phyloP scores from a whole-genome alignment of 2,888 invertebrate genomes.

The Agrotis clavis region DNA sequence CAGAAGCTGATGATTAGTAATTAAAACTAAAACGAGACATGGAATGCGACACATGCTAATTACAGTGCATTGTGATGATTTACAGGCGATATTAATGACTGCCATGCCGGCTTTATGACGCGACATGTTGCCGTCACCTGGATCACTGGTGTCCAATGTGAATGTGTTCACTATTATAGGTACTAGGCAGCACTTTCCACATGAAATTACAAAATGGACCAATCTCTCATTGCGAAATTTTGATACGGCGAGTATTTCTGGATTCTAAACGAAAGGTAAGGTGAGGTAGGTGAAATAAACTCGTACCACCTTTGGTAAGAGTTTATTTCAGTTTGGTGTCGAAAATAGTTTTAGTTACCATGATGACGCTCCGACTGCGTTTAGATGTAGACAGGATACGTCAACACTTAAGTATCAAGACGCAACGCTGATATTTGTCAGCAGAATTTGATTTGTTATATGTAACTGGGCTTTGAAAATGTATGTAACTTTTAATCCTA shows the following conservation, averaged over 20 bases:
- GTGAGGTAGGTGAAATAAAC: no score
- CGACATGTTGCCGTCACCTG: slow-evolving; percentile 38
- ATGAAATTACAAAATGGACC: background rate
- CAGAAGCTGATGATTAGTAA: slow-evolving; percentile 3
- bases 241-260: slow-evolving; percentile 3
- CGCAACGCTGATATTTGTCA: background rate
- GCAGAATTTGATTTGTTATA: background rate
- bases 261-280: slow-evolving; percentile 41
- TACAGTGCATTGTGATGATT: slow-evolving; percentile 47
- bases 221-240: slow-evolving; percentile 19
- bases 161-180: background rate
- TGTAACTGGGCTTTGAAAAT: background rate
- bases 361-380: slow-evolving; percentile 3
- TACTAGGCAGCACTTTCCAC: no score
- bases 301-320: no score
- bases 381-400: background rate
- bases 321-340: slow-evolving; percentile 26
- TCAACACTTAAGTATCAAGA: slow-evolving; percentile 17
- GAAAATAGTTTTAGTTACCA: slow-evolving; percentile 23
- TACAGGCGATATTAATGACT: slow-evolving; percentile 33
- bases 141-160: background rate
- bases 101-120: slow-evolving; percentile 25
- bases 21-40: slow-evolving; percentile 19
- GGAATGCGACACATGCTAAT: slow-evolving; percentile 31
- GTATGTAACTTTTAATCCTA: background rate